Conservation (phyloP, 2,797 vertebrate species). For the Triplophysa yarkandensis region DNA sequence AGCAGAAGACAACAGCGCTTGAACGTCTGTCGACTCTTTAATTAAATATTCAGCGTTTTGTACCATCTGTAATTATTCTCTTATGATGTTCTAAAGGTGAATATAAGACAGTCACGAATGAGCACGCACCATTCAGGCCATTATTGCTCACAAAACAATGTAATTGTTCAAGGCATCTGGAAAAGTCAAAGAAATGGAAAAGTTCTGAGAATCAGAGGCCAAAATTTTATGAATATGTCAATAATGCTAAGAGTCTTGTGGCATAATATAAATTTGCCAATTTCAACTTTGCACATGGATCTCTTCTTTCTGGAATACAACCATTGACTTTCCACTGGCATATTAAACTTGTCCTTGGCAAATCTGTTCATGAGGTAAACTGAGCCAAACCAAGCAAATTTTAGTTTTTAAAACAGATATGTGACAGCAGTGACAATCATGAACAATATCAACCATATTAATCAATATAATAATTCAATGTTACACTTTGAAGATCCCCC, state of each 20-base stretch:
- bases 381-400: constrained; percentile 8
- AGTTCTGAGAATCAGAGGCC: background rate
- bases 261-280: background rate
- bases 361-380: background rate
- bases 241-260: constrained; percentile 6
- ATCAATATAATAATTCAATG: background rate
- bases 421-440: background rate
- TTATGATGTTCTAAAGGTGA: constrained; percentile 16
- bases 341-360: constrained; percentile 22
- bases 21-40: constrained; percentile 16
- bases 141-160: constrained; percentile 25
- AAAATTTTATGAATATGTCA: background rate
- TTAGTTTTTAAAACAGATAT: too few species aligned
- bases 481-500: background rate
- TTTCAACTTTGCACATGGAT: background rate
- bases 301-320: constrained; percentile 2
- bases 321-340: constrained; percentile 8
- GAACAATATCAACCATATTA: too few species aligned
- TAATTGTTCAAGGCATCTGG: constrained; percentile 15
- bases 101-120: constrained; percentile 15
- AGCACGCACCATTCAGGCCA: constrained; percentile 4
- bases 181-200: constrained; percentile 1
- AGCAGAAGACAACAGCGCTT: constrained; percentile 14
- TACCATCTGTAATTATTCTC: constrained; percentile 26
- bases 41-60: constrained; percentile 20